Conservation (phyloP, 2,888 invertebrate genomes). For the Tridacna gigas region DNA sequence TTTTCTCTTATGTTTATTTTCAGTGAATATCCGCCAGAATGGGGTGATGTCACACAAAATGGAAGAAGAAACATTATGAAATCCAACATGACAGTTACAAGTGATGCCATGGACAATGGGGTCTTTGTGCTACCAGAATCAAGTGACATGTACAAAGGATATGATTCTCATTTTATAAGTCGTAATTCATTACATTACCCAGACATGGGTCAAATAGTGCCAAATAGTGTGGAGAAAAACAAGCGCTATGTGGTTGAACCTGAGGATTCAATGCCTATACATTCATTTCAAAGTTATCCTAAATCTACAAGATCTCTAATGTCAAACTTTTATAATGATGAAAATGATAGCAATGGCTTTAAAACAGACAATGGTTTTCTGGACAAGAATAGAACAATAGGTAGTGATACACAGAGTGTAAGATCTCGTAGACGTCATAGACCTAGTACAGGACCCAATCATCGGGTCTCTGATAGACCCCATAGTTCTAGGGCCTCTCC, state of each 20-base stretch:
- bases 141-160: slow-evolving; percentile 65
- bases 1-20: slow-evolving; percentile 42
- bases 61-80: slow-evolving; percentile 80
- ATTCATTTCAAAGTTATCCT: slow-evolving; percentile 20
- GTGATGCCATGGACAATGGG: slow-evolving; percentile 58
- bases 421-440: slow-evolving; percentile 48
- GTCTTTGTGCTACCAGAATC: slow-evolving; percentile 77
- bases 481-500: slow-evolving; percentile 43
- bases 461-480: slow-evolving; percentile 53
- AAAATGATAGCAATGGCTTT: slow-evolving; percentile 54
- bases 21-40: slow-evolving; percentile 81
- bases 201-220: slow-evolving; percentile 59
- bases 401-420: slow-evolving; percentile 42
- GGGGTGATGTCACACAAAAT: slow-evolving; percentile 77
- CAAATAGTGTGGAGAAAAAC: slow-evolving; percentile 43
- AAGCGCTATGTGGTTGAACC: slow-evolving; percentile 30
- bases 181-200: slow-evolving; percentile 56
- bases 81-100: slow-evolving; percentile 41
- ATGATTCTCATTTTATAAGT: slow-evolving; percentile 43
- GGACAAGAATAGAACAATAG: slow-evolving; percentile 40
- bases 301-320: slow-evolving; percentile 12
- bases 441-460: slow-evolving; percentile 45
- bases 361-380: slow-evolving; percentile 45
- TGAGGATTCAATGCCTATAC: slow-evolving; percentile 19
- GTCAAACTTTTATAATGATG: slow-evolving; percentile 19